These are phyloP conservation scores for Xyrauchen texanus DNA, from an alignment of 2,113 vertebrate species.

Conservation along the genomic window DNA sequence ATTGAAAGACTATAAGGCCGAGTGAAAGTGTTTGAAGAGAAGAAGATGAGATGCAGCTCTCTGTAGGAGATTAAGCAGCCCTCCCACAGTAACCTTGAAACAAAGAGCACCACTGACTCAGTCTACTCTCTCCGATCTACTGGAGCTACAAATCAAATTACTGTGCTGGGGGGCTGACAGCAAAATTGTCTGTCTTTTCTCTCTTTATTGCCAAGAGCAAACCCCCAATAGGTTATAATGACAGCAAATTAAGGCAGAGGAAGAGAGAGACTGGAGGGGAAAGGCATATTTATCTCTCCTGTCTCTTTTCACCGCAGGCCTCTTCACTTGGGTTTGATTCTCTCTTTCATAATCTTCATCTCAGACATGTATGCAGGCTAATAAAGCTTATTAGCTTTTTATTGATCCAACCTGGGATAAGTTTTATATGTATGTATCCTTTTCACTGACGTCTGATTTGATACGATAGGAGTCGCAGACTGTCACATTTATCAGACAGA, in stretches of 20 bases:
- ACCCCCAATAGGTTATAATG: conserved; percentile 63
- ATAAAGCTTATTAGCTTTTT: conserved; percentile 42
- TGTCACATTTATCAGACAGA: conserved; percentile 55
- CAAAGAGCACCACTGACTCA: conserved; percentile 59
- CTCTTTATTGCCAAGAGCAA: conserved; percentile 68
- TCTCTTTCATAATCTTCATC: conserved; percentile 36
- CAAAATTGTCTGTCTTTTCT: conserved; percentile 65
- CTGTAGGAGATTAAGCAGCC: conserved; percentile 55
- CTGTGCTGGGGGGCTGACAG: conserved; percentile 61
- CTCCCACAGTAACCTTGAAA: conserved; percentile 71
- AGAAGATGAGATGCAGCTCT: conserved; percentile 46
- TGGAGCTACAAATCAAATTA: conserved; percentile 70
- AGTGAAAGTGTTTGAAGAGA: conserved; percentile 29
- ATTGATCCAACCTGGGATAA: conserved; percentile 56
- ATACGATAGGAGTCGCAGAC: conserved; percentile 37
- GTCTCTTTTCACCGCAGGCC: conserved; percentile 53
- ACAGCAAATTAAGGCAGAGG: conserved; percentile 66
- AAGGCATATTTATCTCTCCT: conserved; percentile 54
- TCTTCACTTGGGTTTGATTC: conserved; percentile 44
- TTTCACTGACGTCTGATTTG: conserved; percentile 44
- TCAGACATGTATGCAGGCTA: conserved; percentile 53
- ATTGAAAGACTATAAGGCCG: background rate
- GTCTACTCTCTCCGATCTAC: conserved; percentile 61
- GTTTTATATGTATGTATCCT: conserved; percentile 51
- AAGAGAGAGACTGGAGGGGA: conserved; percentile 48